These are phyloP conservation scores for Alexandromys fortis DNA, from an alignment of 2,113 vertebrate species.

Conservation along the genomic window DNA sequence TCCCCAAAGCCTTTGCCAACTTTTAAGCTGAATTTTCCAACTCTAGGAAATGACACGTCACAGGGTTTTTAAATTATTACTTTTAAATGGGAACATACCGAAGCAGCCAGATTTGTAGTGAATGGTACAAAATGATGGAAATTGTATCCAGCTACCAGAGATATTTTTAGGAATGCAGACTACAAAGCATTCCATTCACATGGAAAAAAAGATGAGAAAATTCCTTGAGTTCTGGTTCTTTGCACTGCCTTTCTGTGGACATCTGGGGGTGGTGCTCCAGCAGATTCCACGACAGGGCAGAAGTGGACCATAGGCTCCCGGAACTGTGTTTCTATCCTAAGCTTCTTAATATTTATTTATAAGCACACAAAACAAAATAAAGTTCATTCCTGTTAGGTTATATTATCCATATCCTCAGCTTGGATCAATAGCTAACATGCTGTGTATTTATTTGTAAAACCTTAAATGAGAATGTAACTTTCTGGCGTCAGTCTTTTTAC, in stretches of 20 bases:
- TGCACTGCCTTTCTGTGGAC: background rate
- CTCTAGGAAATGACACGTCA: background rate
- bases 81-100: background rate
- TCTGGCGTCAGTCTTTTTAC: background rate
- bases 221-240: background rate
- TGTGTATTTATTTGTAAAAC: slow-evolving; percentile 23
- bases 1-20: background rate
- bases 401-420: background rate
- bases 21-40: slow-evolving; percentile 43
- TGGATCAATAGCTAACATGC: background rate
- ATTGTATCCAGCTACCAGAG: background rate
- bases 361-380: background rate
- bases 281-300: background rate
- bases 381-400: background rate
- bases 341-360: background rate
- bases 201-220: background rate
- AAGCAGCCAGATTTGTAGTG: background rate
- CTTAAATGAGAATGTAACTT: slow-evolving; percentile 1
- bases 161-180: background rate
- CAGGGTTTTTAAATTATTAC: background rate
- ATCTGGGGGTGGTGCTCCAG: background rate
- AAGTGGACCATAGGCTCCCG: background rate
- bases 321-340: background rate
- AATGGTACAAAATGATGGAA: background rate
- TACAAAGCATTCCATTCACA: background rate